Evolutionary conservation across 2,113 vertebrate species (phyloP), one percentile per base, ranked within the genome.

Genomic region (Sula dactylatra): DNA sequence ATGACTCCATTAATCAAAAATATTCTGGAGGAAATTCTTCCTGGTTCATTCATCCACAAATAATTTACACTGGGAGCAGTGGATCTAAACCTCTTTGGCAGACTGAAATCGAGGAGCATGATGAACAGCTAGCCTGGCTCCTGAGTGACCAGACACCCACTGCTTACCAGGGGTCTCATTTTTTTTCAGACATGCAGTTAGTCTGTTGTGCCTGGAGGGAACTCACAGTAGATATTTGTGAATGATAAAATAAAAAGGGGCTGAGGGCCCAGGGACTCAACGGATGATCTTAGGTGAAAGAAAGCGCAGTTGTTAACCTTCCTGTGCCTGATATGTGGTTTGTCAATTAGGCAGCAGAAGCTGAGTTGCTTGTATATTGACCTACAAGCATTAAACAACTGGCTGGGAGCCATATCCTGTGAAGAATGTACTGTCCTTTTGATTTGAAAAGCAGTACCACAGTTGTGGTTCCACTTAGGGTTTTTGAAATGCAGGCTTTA

Each of bases 371-470:
- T 97, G 91, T 95, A 66, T 96, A 94, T 98, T 97, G 94, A 90
- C 90, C 79, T 96, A 15, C 85, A 88, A 96, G 96, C 94, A 97
- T 98, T 97, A 97, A 97, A 98, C 94, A 97, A 78, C 82, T 98
- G 98, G 97, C 97, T 93, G 82, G 49, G 52, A 91, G 97, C 97
- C 98, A 97, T 94, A 97, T 98, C 98, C 97, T 97, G 92, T 96
- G 82, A 93, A 94, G 94, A 86, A 71, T 94, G 95, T 76, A 67
- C 96, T 94, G 92, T 95, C 92, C 88, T 96, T 97, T 94, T 98
- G 97, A 98, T 98, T 98, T 97, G 96, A 98, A 98, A 98, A 98
- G 96, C 98, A 98, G 97, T 86, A 94, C 96, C 92, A 92, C 96
- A 78, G 86, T 97, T 97, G 92, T 78, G 67, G 95, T 98, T 98